Conservation (phyloP, 2,113 vertebrate species). For the Centropus unirufus region DNA sequence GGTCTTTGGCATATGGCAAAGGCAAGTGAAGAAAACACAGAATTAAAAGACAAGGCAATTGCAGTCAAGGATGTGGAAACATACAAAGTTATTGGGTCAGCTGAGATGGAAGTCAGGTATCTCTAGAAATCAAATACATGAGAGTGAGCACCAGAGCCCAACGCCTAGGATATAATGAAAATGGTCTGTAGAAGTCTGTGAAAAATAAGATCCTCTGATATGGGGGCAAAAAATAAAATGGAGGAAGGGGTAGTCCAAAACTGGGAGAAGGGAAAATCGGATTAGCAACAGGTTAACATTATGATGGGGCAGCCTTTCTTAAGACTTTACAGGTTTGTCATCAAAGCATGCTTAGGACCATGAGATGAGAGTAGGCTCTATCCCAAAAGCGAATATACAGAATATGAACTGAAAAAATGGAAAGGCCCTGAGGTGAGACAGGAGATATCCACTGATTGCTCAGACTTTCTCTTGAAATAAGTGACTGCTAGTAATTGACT, state of each 20-base stretch:
- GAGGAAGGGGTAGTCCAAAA: too few relatives aligned
- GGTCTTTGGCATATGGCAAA: background rate
- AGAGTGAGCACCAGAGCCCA: background rate
- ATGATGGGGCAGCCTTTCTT: background rate
- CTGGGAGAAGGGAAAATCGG: background rate
- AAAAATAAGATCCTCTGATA: background rate
- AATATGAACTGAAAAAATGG: background rate
- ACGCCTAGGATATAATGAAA: background rate
- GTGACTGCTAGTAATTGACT: background rate
- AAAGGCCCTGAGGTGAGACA: background rate
- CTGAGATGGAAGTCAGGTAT: background rate
- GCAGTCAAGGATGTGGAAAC: background rate
- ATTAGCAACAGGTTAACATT: background rate
- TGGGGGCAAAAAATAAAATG: too few relatives aligned
- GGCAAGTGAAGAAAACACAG: background rate
- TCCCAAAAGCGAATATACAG: background rate
- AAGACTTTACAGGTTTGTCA: background rate
- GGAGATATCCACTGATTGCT: background rate
- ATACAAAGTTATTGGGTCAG: background rate
- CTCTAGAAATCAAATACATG: background rate
- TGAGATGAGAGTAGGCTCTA: background rate
- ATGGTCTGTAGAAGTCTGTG: background rate
- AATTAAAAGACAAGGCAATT: background rate
- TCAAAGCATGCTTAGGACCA: background rate
- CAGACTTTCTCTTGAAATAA: background rate